Evolutionary conservation across 1,140 invertebrate genomes (phyloP).

Genomic region (Nasonia vitripennis): DNA sequence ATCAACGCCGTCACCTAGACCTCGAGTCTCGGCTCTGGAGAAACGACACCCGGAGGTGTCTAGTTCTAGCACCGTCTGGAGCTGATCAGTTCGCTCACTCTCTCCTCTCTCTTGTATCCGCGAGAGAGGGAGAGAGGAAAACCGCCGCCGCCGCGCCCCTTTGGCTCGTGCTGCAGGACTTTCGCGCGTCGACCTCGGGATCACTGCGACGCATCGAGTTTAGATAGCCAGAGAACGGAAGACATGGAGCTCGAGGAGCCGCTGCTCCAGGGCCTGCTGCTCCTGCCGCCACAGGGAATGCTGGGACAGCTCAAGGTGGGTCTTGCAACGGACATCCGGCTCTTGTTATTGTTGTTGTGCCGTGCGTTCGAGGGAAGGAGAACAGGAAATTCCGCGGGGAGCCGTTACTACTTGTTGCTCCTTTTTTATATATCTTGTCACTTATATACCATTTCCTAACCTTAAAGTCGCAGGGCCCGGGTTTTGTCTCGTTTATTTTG

Average conservation of each 20-base stretch:
- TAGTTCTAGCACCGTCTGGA: background rate
- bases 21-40: background rate
- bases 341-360: background rate
- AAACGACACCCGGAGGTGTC: background rate
- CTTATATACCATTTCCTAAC: background rate
- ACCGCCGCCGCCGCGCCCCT: constrained; percentile 39
- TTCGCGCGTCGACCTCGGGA: background rate
- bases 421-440: background rate
- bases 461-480: background rate
- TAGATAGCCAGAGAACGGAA: background rate
- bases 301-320: constrained; percentile 75
- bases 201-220: background rate
- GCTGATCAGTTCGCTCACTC: background rate
- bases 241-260: constrained; percentile 81
- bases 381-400: background rate
- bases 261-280: constrained; percentile 80
- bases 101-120: background rate
- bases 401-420: background rate
- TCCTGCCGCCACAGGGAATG: constrained; percentile 82
- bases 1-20: background rate
- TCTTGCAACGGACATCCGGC: background rate
- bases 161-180: background rate
- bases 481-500: background rate
- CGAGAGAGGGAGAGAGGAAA: constrained; percentile 28
- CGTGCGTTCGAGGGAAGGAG: background rate